phyloP scores from a whole-genome alignment of 2,113 vertebrate species.

The Neotoma lepida region DNA sequence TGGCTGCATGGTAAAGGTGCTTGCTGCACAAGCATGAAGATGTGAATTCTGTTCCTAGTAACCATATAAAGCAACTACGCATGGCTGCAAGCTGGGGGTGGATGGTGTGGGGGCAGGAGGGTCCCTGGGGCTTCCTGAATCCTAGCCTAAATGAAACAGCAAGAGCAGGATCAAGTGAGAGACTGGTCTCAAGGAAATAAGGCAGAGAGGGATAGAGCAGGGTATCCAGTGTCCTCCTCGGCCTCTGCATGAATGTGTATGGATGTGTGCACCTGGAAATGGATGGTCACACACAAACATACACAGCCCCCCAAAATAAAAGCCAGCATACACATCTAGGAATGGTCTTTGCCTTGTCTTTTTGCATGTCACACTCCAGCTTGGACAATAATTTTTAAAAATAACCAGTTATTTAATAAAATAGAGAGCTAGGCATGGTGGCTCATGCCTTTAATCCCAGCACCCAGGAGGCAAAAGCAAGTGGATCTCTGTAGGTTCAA shows the following conservation, averaged over 20 bases:
- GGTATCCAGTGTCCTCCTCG: background rate
- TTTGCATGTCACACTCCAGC: background rate
- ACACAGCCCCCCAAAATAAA: background rate
- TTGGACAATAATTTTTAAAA: background rate
- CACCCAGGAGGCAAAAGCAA: background rate
- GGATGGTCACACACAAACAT: background rate
- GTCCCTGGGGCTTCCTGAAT: background rate
- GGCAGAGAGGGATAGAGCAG: background rate
- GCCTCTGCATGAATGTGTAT: background rate
- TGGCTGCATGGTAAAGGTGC: no score
- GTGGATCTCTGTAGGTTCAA: background rate
- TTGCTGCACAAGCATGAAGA: background rate
- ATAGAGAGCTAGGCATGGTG: background rate
- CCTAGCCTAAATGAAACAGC: background rate
- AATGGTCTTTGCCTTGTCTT: background rate
- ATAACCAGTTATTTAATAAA: slow-evolving; percentile 13
- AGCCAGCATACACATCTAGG: background rate
- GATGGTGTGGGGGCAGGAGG: background rate
- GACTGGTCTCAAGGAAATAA: background rate
- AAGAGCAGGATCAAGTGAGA: background rate
- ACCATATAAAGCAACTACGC: background rate
- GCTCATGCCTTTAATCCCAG: background rate
- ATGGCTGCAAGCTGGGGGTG: background rate
- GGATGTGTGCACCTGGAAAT: background rate
- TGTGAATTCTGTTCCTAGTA: background rate